Evolutionary conservation across 2,797 vertebrate species (phyloP).

Genomic region (Phyllotis vaccarum): DNA sequence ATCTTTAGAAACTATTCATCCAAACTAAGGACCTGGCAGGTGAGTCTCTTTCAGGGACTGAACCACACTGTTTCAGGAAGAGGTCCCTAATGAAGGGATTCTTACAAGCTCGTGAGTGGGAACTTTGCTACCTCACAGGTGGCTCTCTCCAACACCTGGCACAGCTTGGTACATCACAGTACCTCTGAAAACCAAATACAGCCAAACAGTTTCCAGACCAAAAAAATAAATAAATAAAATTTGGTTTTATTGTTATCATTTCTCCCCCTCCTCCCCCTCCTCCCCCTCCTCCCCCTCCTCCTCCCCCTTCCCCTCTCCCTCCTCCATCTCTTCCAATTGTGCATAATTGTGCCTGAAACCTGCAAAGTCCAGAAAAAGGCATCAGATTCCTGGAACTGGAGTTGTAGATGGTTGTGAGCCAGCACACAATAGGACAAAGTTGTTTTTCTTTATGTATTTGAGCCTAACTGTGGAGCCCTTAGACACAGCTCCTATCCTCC

Average conservation of each 20-base stretch:
- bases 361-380: too few species aligned
- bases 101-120: background rate
- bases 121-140: background rate
- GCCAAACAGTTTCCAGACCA: background rate
- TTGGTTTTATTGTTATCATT: background rate
- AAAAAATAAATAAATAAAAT: background rate
- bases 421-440: background rate
- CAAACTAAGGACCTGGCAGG: background rate
- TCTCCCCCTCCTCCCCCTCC: background rate
- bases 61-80: background rate
- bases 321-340: too few species aligned
- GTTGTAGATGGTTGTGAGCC: too few species aligned
- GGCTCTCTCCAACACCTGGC: background rate
- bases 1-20: background rate
- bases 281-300: too few species aligned
- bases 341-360: too few species aligned
- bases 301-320: too few species aligned
- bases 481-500: background rate
- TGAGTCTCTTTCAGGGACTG: background rate
- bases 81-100: background rate
- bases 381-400: too few species aligned
- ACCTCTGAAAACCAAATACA: slow-evolving; percentile 2
- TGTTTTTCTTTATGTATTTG: slow-evolving; percentile 10
- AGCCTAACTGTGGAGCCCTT: background rate
- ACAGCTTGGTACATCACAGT: background rate